Evolutionary conservation across 1,140 invertebrate genomes (phyloP).

Genomic region (Araneus ventricosus): DNA sequence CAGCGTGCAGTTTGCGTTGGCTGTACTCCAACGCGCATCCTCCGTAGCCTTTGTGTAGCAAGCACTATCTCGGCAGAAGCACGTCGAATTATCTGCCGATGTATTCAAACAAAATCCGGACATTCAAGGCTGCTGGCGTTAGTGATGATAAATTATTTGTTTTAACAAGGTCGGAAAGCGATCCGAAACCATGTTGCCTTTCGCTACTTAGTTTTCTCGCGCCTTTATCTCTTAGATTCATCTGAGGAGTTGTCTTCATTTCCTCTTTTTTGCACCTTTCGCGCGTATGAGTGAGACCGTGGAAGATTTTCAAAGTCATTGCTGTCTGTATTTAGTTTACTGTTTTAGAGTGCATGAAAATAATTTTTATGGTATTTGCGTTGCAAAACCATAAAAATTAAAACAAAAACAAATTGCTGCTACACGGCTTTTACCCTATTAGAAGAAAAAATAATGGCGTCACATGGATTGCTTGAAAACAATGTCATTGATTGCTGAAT

Average conservation of each 20-base stretch:
- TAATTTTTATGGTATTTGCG: no score
- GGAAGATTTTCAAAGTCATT: no score
- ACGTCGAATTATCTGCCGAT: neutral
- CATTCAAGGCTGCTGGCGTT: neutral
- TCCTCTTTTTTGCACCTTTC: neutral
- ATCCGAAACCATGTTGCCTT: neutral
- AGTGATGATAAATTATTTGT: constrained; percentile 12
- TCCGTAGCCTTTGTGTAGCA: neutral
- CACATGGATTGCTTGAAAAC: no score
- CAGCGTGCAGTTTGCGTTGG: neutral
- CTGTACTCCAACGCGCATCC: neutral
- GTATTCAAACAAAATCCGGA: neutral
- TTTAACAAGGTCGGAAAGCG: constrained; percentile 1
- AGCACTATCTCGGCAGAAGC: neutral
- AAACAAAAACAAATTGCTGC: no score
- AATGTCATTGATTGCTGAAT: no score
- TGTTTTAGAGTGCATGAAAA: no score
- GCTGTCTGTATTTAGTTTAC: no score
- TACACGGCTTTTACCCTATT: no score
- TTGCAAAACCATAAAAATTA: no score
- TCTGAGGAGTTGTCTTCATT: neutral
- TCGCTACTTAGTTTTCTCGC: neutral
- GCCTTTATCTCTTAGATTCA: neutral
- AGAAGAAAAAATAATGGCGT: no score
- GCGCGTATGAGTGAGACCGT: neutral